Evolutionary conservation across 2,888 invertebrate genomes (phyloP).

Genomic region (Lithophane semibrunnea): DNA sequence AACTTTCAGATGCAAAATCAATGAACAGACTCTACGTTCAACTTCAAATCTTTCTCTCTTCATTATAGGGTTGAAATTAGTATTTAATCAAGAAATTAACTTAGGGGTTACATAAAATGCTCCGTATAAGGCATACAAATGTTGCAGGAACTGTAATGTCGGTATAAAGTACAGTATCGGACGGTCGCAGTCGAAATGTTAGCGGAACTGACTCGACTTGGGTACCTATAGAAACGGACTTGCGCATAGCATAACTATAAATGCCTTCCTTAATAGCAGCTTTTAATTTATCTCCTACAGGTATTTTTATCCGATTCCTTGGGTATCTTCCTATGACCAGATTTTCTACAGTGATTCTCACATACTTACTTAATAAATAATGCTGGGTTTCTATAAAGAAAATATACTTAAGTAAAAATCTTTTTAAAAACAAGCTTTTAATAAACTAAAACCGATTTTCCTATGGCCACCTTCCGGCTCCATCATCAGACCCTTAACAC

Average conservation of each 20-base stretch:
- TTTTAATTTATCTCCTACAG: neutral
- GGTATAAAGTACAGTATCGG: conserved; percentile 56
- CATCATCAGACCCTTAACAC: too few species aligned
- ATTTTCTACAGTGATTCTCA: neutral
- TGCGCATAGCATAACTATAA: conserved; percentile 20
- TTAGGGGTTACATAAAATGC: conserved; percentile 68
- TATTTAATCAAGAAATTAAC: conserved; percentile 38
- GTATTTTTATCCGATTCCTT: neutral
- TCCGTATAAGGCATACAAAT: conserved; percentile 66
- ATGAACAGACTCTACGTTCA: neutral
- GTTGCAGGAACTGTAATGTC: conserved; percentile 64
- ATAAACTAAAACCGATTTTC: too few species aligned
- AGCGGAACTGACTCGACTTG: conserved; percentile 34
- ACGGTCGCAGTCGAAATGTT: conserved; percentile 43
- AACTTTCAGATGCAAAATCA: conserved; percentile 28
- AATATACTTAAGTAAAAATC: too few species aligned
- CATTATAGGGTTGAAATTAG: conserved; percentile 6
- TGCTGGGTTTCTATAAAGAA: too few species aligned
- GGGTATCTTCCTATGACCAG: neutral
- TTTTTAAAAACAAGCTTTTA: too few species aligned
- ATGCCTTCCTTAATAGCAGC: neutral
- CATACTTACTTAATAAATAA: neutral
- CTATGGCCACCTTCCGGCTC: too few species aligned
- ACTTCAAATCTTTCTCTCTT: neutral
- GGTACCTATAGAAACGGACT: conserved; percentile 1